phyloP scores from a whole-genome alignment of 2,797 vertebrate genomes.

The Phylloscopus collybita region DNA sequence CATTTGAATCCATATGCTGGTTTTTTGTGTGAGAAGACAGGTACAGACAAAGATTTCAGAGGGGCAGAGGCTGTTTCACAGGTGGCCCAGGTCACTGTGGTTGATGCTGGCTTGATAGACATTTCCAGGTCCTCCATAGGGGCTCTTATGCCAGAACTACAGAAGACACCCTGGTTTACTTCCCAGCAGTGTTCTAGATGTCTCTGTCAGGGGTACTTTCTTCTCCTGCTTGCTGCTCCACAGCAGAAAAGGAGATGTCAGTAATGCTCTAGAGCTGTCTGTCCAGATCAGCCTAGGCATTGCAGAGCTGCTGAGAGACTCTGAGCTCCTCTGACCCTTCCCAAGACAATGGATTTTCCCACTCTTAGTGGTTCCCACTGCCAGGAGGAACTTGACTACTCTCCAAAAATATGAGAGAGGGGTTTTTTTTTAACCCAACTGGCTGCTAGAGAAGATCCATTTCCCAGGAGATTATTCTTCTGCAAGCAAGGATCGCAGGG shows the following conservation, averaged over 20 bases:
- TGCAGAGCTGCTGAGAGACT: background rate
- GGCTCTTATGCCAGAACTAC: background rate
- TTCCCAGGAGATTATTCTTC: background rate
- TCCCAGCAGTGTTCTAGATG: background rate
- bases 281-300: background rate
- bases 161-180: fast-evolving
- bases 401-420: background rate
- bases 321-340: background rate
- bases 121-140: background rate
- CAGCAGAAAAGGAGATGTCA: background rate
- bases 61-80: background rate
- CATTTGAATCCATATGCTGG: fast-evolving
- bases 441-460: background rate
- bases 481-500: background rate
- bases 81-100: background rate
- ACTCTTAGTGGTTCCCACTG: background rate
- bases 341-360: background rate
- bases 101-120: background rate
- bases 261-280: background rate
- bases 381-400: background rate
- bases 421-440: background rate
- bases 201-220: background rate
- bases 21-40: background rate
- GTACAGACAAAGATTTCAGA: background rate
- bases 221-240: background rate